Evolutionary conservation across 2,113 vertebrate species (phyloP), one percentile per base, ranked within the genome.

Genomic region (Notarius quadriscutis): DNA sequence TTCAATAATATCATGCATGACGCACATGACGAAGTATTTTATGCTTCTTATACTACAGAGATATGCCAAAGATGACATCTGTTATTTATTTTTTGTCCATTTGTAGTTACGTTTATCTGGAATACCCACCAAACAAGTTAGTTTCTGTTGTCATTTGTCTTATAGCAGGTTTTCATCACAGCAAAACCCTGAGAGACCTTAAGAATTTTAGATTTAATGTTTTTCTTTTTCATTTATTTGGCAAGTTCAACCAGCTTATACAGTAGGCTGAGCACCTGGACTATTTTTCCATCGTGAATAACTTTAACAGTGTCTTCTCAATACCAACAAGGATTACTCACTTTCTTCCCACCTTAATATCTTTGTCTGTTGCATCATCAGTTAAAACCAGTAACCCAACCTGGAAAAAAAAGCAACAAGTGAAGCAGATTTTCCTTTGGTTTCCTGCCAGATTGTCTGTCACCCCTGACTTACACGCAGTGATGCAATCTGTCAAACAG

Each of bases 371-470:
- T 34, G 57, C 75, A n/a, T 25, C 50, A 57, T 58, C 17, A 50
- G 41, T 25, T n/a, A 25, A 69, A 34, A 17, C 74, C 12, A 57
- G 7, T 65, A 67, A 57, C 6, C 25, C 20, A 58, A 67, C 22
- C 86, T 72, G 27, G 55, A 14, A 17, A 50, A 25, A 25, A 60
- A 72, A 57, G 81, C 5, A 53, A n/a, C 4, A 51, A 53, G 9
- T 51, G 30, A 63, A 41, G 55, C 53, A 74, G 80, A 65, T 34
- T 27, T 34, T 74, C 25, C 27, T 58, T 60, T 87, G 79, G 86
- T 82, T 87, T 87, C 72, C 86, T 67, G 72, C 30, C 71, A 83
- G 74, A 58, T 69, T 79, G 82, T 84, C 71, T 87, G 81, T 27
- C 72, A 69, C 48, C 72, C 11, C 48, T 69, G 86, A 72, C 79